These are phyloP conservation scores for Pycnonotus jocosus DNA, from an alignment of 2,113 vertebrate genomes.

Conservation along the genomic window DNA sequence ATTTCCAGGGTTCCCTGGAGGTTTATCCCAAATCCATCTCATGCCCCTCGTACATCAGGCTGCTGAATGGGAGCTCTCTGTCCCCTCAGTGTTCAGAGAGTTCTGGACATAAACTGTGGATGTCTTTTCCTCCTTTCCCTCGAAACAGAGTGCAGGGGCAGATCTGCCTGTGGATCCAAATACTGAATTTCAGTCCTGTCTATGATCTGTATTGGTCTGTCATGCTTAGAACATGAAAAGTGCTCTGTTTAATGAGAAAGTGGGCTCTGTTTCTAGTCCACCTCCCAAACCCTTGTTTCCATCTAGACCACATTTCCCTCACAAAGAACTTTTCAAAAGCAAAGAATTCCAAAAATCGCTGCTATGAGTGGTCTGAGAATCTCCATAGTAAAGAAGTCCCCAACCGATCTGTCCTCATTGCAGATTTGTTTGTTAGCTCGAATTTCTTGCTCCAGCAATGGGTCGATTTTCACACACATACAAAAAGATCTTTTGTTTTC, in stretches of 20 bases:
- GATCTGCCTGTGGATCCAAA: neutral
- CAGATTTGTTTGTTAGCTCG: neutral
- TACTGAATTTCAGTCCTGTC: neutral
- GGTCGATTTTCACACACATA: neutral
- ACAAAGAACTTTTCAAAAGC: conserved; percentile 62
- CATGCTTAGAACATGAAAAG: neutral
- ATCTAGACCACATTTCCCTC: neutral
- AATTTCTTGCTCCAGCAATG: neutral
- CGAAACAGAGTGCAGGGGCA: neutral
- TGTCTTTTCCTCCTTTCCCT: neutral
- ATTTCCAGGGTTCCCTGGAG: neutral
- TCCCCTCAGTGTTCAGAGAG: neutral
- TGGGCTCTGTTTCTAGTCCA: neutral
- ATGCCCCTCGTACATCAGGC: rapidly evolving
- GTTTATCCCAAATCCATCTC: neutral
- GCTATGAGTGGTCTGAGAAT: conserved; percentile 7
- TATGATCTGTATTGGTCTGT: neutral
- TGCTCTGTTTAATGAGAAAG: neutral
- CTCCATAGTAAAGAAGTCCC: neutral
- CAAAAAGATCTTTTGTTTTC: conserved; percentile 43
- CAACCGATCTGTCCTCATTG: neutral
- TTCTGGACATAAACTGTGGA: neutral
- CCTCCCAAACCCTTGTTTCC: neutral
- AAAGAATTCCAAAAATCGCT: conserved; percentile 53
- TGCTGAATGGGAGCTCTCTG: neutral